Conservation (phyloP, 2,797 vertebrate genomes). For the Lerista edwardsae region DNA sequence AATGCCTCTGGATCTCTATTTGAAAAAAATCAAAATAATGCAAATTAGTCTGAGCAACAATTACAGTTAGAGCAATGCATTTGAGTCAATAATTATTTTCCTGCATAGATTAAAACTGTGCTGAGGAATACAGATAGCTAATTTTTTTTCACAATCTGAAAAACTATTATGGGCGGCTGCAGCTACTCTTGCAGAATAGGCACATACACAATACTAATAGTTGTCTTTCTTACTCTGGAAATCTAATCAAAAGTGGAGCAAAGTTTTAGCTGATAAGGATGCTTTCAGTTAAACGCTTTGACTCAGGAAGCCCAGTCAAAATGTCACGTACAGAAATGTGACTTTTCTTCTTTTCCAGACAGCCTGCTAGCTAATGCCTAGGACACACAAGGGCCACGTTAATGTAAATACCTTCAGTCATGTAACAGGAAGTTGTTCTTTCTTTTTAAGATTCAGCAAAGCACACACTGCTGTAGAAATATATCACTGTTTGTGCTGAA, state of each 20-base stretch:
- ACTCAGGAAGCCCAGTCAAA: slow-evolving; percentile 36
- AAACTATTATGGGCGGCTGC: neutral
- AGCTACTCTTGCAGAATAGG: slow-evolving; percentile 20
- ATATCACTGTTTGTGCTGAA: neutral
- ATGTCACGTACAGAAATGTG: slow-evolving; percentile 36
- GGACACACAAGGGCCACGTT: slow-evolving; percentile 27
- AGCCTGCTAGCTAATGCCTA: slow-evolving; percentile 31
- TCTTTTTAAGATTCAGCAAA: too few relatives aligned
- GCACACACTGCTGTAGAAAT: neutral
- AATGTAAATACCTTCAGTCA: neutral
- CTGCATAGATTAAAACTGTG: slow-evolving; percentile 39
- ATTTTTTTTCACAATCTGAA: slow-evolving; percentile 48
- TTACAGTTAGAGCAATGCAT: slow-evolving; percentile 37
- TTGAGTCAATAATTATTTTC: slow-evolving; percentile 51
- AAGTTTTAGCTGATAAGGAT: slow-evolving; percentile 6
- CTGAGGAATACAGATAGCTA: slow-evolving; percentile 36
- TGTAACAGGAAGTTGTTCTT: too few relatives aligned
- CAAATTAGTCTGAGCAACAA: slow-evolving; percentile 49
- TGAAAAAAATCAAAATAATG: slow-evolving; percentile 62
- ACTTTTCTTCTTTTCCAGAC: slow-evolving; percentile 36
- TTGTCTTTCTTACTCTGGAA: slow-evolving; percentile 27
- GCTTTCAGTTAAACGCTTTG: slow-evolving; percentile 26
- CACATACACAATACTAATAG: slow-evolving; percentile 34
- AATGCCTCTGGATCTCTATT: slow-evolving; percentile 92
- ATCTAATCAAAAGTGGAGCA: slow-evolving; percentile 31